Conservation (phyloP, 1,140 invertebrate genomes). For the Pararge aegeria region DNA sequence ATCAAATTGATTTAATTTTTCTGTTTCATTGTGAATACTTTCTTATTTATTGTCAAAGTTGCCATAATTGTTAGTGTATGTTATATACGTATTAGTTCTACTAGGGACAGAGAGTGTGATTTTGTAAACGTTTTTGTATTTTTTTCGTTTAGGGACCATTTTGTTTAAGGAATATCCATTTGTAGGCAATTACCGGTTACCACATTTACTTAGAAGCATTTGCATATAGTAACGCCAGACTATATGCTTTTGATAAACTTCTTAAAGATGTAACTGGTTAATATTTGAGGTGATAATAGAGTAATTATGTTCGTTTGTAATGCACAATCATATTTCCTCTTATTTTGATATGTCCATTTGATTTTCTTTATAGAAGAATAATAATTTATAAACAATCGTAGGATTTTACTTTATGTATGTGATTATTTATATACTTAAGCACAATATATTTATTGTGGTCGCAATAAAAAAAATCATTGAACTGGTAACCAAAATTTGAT, state of each 20-base stretch:
- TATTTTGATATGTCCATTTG: conserved; percentile 53
- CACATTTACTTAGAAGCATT: conserved; percentile 34
- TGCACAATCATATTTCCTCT: conserved; percentile 69
- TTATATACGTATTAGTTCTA: conserved; percentile 74
- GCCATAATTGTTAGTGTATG: conserved; percentile 78
- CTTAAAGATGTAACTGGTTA: conserved; percentile 34
- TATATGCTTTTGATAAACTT: conserved; percentile 31
- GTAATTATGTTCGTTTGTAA: conserved; percentile 57
- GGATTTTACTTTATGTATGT: conserved; percentile 66
- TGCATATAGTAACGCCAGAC: conserved; percentile 58
- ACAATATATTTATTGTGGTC: conserved; percentile 62
- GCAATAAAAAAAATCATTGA: conserved; percentile 33
- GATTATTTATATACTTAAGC: conserved; percentile 59
- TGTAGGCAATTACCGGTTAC: conserved; percentile 47
- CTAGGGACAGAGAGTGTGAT: conserved; percentile 64
- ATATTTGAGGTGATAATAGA: conserved; percentile 71
- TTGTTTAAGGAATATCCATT: conserved; percentile 59
- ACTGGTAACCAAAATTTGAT: conserved; percentile 18
- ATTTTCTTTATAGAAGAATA: conserved; percentile 19
- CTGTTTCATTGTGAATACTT: conserved; percentile 61
- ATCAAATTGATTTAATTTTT: conserved; percentile 43
- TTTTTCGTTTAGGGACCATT: conserved; percentile 77
- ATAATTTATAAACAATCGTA: conserved; percentile 24
- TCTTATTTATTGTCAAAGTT: conserved; percentile 79
- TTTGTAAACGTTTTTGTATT: conserved; percentile 61